Base-by-base conservation (phyloP, 2,797 vertebrate genomes). In the Brachyrhaphis roseni region DNA sequence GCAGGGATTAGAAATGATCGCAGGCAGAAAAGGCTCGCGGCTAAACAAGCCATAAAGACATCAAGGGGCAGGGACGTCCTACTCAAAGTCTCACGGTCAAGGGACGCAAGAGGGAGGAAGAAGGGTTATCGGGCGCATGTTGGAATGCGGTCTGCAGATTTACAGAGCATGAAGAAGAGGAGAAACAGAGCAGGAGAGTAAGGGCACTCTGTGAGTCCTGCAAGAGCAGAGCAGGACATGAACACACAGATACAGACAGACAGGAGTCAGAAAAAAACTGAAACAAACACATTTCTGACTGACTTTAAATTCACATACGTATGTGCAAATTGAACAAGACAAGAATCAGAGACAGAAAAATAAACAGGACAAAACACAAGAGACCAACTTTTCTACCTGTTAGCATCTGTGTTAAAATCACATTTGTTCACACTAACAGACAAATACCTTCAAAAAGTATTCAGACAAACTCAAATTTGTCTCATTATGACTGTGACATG, bases 51-150 rank as follows among this genome's bases (percentile, higher is more conserved):
- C 88, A 84, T 95, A 94, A 95, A 96, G 90, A 92, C 83, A 81
- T 93, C 95, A 94, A 84, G 85, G 90, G 85, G 86, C 43, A 87
- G 82, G 87, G 88, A 82, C 77, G 84, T 89, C 86, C 87, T 86
- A 87, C 91, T 94, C 95, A 95, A 96, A 94, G 95, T 95, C 94
- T 93, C 80, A 46, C 88, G 91, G 92, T 90, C 90, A 93, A 86
- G 87, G 86, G 78, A 89, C 72, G 77, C 36, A 64, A 73, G 84
- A 8, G 70, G 70, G 89, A 57, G 66, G 18, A 39, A 20, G 31
- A 73, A 4, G 55, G 70, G 84, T 94, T 94, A 92, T 92, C 87
- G 91, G 90, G 90, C 90, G 90, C 95, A 86, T 90, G 91, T 85
- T 90, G 77, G 82, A 75, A 71, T 82, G 89, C 43, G 57, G 83